These are phyloP conservation scores for Agelaius phoeniceus DNA, from an alignment of 2,113 vertebrate genomes.

Conservation along the genomic window DNA sequence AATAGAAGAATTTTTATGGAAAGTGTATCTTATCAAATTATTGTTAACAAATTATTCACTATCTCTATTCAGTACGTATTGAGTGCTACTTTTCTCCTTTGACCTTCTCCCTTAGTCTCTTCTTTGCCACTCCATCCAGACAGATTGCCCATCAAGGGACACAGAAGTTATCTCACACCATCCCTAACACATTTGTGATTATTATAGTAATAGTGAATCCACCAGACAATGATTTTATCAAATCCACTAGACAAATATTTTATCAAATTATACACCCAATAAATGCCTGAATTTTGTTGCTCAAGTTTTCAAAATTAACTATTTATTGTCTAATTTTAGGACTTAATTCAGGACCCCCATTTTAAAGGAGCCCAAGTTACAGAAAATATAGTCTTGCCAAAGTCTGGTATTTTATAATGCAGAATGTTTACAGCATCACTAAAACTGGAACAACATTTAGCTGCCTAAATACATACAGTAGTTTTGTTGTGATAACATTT, in stretches of 20 bases:
- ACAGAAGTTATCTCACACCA: background rate
- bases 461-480: background rate
- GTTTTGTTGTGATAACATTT: background rate
- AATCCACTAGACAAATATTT: background rate
- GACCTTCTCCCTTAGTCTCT: background rate
- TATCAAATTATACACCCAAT: background rate
- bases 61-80: background rate
- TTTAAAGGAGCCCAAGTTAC: background rate
- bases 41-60: background rate
- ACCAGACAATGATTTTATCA: background rate
- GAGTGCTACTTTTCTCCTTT: background rate
- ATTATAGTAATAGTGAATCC: background rate
- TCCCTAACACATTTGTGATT: background rate
- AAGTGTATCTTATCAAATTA: background rate
- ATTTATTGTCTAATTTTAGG: background rate
- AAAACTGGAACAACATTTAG: background rate
- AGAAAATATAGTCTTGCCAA: background rate
- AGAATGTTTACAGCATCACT: background rate
- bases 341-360: background rate
- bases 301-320: background rate
- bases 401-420: background rate
- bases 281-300: background rate
- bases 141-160: rapidly evolving
- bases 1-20: background rate
- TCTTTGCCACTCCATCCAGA: background rate